phyloP scores from a whole-genome alignment of 2,113 vertebrate genomes.

The Pelobates fuscus region DNA sequence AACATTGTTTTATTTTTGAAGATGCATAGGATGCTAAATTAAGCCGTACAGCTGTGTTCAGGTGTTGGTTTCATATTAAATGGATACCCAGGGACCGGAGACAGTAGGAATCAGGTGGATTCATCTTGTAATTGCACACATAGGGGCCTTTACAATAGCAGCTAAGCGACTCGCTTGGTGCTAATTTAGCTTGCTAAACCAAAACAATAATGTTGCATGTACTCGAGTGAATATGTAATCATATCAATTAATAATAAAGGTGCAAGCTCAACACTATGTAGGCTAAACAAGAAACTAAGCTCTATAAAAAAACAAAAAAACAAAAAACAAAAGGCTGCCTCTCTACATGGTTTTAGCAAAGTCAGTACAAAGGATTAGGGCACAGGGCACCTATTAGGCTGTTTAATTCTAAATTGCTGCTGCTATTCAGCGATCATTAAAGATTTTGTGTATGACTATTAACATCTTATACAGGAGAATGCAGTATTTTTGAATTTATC shows the following conservation, averaged over 20 bases:
- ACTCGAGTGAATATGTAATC: slow-evolving; percentile 28
- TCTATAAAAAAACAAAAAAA: no score
- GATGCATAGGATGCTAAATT: slow-evolving; percentile 29
- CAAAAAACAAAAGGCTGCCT: neutral
- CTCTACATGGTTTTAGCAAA: neutral
- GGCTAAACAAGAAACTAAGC: slow-evolving; percentile 1
- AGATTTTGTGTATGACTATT: neutral
- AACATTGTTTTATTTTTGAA: slow-evolving; percentile 37
- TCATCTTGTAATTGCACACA: slow-evolving; percentile 42
- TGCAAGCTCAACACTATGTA: slow-evolving; percentile 28
- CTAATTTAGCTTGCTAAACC: slow-evolving; percentile 45
- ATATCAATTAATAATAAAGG: slow-evolving; percentile 48
- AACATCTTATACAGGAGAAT: no score
- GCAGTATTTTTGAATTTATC: no score
- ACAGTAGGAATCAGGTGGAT: slow-evolving; percentile 32
- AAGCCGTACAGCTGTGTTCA: slow-evolving; percentile 37
- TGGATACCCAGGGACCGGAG: slow-evolving; percentile 35
- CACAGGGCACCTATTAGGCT: neutral
- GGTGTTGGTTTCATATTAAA: slow-evolving; percentile 44
- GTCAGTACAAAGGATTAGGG: slow-evolving; percentile 12
- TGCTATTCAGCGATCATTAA: neutral
- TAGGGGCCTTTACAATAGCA: slow-evolving; percentile 34
- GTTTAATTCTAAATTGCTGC: neutral
- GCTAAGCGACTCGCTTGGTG: slow-evolving; percentile 26
- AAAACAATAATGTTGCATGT: slow-evolving; percentile 46